These are phyloP conservation scores for Cnemophilus loriae DNA, from an alignment of 2,113 vertebrate species.

Conservation along the genomic window DNA sequence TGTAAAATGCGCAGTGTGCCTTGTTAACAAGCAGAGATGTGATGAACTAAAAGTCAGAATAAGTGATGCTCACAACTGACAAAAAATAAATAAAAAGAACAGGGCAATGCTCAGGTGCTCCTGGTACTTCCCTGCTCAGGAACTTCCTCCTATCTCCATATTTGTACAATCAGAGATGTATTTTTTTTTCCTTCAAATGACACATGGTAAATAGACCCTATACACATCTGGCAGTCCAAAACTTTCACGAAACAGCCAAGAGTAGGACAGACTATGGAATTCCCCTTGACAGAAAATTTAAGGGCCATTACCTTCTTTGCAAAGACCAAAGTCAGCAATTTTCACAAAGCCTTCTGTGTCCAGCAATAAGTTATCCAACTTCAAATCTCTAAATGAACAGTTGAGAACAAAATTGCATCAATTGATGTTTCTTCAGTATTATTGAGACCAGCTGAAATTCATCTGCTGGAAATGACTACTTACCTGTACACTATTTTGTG, in stretches of 20 bases:
- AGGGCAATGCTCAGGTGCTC: not conserved
- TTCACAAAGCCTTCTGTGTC: conserved; percentile 98
- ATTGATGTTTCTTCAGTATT: not conserved
- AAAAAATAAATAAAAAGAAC: not conserved
- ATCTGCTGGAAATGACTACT: conserved; percentile 37
- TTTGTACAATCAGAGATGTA: not conserved
- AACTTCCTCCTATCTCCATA: not conserved
- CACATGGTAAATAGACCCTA: not conserved
- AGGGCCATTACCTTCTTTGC: conserved; percentile 90
- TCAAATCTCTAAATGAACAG: conserved; percentile 85
- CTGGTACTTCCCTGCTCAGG: not conserved
- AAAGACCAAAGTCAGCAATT: conserved; percentile 98
- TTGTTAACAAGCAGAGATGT: not conserved
- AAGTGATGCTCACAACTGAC: not conserved
- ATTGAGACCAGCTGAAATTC: not conserved
- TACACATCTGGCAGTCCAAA: not conserved
- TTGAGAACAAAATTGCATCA: conserved; percentile 26
- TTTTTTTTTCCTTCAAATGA: not conserved
- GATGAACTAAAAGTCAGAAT: not conserved
- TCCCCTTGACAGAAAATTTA: not conserved
- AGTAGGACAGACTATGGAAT: not conserved
- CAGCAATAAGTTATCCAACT: conserved; percentile 96
- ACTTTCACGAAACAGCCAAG: not conserved
- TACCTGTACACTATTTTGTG: conserved; percentile 99
- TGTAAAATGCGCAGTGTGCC: not conserved